Base-by-base conservation (phyloP, 92 coral and sea anemone species). In the Pocillopora meandrina region DNA sequence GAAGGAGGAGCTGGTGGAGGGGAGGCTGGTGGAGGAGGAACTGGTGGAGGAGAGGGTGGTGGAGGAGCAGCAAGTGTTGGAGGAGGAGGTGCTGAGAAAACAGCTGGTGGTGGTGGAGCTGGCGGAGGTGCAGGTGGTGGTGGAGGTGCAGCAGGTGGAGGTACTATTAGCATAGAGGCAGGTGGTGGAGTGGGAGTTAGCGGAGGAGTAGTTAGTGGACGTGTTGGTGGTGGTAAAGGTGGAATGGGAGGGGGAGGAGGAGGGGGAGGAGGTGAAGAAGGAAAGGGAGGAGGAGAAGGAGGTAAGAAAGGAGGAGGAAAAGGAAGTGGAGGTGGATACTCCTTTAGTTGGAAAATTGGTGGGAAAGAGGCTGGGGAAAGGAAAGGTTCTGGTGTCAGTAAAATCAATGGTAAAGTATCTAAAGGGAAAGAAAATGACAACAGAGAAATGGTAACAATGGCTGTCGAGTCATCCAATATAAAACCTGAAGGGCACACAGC, bases 321-420 rank as follows among this genome's bases (percentile, higher is more conserved):
- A 2, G 95, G 36, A 49, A 92, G 74, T 0, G 92, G 68, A 2
- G 91, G 71, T n/a, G 92, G 80, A 1, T 87, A 42, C 8, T 42
- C 55, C 0, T 90, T 56, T 1, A 87, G 74, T 2, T 90, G 89
- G 0, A 86, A 74, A 15, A 92, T 68, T 1, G 84, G 58, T 18
- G 79, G 76, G 1, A 84, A 71, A n/a, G 82, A 47, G 9, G 77
- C 59, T 19, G 91, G 85, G 10, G 88, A 78, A 10, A 85, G 75
- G 71, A 52, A 72, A 2, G 11, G 61, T 33, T 26, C 17, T 10
- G 58, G 67, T 61, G 33, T n/a, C 17, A 19, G 33, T 12, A 59
- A 47, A 59, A 79, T 79, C 21, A 7, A 72, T 1, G 82, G 62
- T 4, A 72, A 60, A 42, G 65, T 70, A 59, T 21, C 17, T 12